Base-by-base conservation (phyloP, 2,797 vertebrate species). In the Delichon dasypus region DNA sequence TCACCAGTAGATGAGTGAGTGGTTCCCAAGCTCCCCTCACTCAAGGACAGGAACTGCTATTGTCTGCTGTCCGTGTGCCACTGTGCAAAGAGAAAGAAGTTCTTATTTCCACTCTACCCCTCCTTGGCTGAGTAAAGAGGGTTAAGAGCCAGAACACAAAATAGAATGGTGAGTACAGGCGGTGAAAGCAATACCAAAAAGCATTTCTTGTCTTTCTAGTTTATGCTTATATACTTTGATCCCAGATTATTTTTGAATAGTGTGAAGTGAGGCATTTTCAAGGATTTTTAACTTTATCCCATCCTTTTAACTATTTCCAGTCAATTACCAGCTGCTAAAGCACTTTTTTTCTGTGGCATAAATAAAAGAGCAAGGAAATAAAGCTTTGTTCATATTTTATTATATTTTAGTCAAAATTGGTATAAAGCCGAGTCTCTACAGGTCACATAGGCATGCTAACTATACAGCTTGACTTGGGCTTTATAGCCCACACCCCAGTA, bases 101-200 rank as follows among this genome's bases (percentile, higher is more conserved):
- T 60, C 66, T 73, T 88, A 85, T 81, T 96, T 91, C 47, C 34
- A 50, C 38, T 76, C 27, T 73, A 26, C 22, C 13, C 42, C 7
- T 67, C 55, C 64, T 91, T 85, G 91, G 45, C 89, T 79, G 60
- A 73, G 62, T n/a, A 86, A 89, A 60, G 44, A 70, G 10, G 8
- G 40, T 87, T 83, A 72, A 62, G 58, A 93, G 83, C 85, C 82
- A 94, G 87, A 92, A 83, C 13, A 17, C 36, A 78, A 92, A 87
- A 71, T 42, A 58, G 67, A 47, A 72, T 38, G 81, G 54, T 67
- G 26, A 27, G 18, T 61, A 80, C 1, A 16, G 50, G 62, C 72
- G n/a, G 58, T 0, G 0, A 95, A 83, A 83, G 29, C 26, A 85
- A 54, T 16, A 89, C n/a, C 34, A 23, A 89, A 88, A 89, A 91